Conservation (phyloP, 2,888 invertebrate genomes). For the Uloborus plumipes region DNA sequence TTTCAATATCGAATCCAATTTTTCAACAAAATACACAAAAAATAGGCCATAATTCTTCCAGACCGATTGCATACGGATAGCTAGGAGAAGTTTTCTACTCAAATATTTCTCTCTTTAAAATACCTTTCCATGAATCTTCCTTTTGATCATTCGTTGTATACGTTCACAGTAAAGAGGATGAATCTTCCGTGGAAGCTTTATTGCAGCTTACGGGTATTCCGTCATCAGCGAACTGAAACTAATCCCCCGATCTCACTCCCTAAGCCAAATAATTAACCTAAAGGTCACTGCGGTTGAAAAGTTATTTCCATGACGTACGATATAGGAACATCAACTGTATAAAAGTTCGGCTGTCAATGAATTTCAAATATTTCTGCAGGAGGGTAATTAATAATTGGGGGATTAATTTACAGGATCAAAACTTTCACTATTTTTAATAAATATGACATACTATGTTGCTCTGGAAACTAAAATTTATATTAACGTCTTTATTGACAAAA, state of each 20-base stretch:
- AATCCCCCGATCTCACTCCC: constrained; percentile 43
- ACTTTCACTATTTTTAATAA: too few species aligned
- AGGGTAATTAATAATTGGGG: background rate
- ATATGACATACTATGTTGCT: too few species aligned
- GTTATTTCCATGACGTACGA: constrained; percentile 23
- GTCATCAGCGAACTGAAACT: constrained; percentile 46
- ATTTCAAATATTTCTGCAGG: background rate
- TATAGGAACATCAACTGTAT: constrained; percentile 7
- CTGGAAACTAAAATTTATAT: too few species aligned
- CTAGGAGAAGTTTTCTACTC: too few species aligned
- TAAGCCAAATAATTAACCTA: constrained; percentile 61
- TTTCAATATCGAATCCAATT: too few species aligned
- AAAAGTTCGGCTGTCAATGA: constrained; percentile 14
- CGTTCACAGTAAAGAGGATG: constrained; percentile 11
- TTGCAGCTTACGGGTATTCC: constrained; percentile 44
- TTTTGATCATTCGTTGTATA: too few species aligned
- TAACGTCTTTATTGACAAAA: too few species aligned
- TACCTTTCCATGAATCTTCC: too few species aligned
- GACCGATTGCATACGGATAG: too few species aligned
- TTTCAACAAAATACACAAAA: too few species aligned
- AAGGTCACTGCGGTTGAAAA: constrained; percentile 14
- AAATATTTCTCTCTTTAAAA: too few species aligned
- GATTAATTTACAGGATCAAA: constrained; percentile 3
- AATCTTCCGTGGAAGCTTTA: constrained; percentile 47
- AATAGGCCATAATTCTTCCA: too few species aligned